phyloP scores from a whole-genome alignment of 2,113 vertebrate genomes.

The Thamnophis sirtalis region DNA sequence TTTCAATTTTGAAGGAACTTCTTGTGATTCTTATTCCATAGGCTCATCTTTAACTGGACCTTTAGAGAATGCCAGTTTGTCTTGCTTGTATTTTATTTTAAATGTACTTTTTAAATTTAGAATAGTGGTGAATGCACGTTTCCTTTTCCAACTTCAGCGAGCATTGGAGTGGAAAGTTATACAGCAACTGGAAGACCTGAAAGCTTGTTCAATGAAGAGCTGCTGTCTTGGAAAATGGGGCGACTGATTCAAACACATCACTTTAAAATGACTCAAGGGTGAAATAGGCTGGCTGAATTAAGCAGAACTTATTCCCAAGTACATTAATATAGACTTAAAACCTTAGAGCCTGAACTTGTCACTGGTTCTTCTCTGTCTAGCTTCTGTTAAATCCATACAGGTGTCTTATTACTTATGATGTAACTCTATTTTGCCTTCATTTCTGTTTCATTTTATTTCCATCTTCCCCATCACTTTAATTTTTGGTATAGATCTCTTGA shows the following conservation, averaged over 20 bases:
- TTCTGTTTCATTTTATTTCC: background rate
- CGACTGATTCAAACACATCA: background rate
- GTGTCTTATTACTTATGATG: background rate
- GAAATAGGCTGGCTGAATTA: background rate
- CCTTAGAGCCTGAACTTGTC: background rate
- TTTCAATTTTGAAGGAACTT: slow-evolving; percentile 2
- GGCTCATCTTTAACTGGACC: background rate
- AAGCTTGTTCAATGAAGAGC: background rate
- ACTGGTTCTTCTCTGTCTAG: background rate
- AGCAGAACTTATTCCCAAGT: background rate
- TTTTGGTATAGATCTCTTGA: background rate
- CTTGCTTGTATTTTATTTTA: background rate
- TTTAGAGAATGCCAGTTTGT: accelerated
- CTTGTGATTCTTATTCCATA: background rate
- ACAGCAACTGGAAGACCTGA: background rate
- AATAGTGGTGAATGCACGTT: background rate
- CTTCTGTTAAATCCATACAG: background rate
- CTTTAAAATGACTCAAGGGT: background rate
- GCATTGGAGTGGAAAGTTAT: background rate
- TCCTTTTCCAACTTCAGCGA: background rate
- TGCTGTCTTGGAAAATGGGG: background rate
- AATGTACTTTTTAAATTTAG: background rate
- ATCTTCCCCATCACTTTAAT: background rate
- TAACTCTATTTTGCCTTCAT: background rate
- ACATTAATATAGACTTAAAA: background rate